Evolutionary conservation across 2,888 invertebrate species (phyloP).

Genomic region (Barypeithes pellucidus): DNA sequence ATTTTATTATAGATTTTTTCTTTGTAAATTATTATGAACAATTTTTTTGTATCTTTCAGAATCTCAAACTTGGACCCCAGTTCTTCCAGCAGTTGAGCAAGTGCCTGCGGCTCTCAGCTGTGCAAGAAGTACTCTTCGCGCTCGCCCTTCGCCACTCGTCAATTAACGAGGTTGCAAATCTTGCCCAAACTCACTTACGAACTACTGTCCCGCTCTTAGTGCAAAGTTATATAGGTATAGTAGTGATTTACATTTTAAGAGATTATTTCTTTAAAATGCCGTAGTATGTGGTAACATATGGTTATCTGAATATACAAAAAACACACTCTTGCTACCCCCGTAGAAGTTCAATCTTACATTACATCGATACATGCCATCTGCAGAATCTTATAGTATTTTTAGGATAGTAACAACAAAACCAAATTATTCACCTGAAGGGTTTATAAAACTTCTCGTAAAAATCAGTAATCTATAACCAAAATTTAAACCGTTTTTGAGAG

Average conservation of each 20-base stretch:
- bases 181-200: constrained; percentile 86
- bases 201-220: constrained; percentile 89
- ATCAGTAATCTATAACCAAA: no score
- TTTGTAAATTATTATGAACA: neutral
- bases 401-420: no score
- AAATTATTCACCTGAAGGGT: no score
- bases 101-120: constrained; percentile 87
- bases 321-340: no score
- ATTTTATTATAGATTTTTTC: neutral
- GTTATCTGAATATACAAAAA: no score
- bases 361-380: no score
- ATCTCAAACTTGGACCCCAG: constrained; percentile 84
- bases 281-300: no score
- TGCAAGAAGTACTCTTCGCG: constrained; percentile 94
- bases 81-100: constrained; percentile 89
- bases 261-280: neutral
- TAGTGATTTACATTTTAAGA: neutral
- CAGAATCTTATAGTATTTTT: no score
- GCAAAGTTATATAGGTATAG: constrained; percentile 84
- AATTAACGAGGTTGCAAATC: constrained; percentile 81
- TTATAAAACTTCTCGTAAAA: no score
- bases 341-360: no score
- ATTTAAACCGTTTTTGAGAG: no score
- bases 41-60: constrained; percentile 72
- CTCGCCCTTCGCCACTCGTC: constrained; percentile 88